Evolutionary conservation across 2,113 vertebrate genomes (phyloP), one percentile per base, ranked within the genome.

Genomic region (Platichthys flesus): DNA sequence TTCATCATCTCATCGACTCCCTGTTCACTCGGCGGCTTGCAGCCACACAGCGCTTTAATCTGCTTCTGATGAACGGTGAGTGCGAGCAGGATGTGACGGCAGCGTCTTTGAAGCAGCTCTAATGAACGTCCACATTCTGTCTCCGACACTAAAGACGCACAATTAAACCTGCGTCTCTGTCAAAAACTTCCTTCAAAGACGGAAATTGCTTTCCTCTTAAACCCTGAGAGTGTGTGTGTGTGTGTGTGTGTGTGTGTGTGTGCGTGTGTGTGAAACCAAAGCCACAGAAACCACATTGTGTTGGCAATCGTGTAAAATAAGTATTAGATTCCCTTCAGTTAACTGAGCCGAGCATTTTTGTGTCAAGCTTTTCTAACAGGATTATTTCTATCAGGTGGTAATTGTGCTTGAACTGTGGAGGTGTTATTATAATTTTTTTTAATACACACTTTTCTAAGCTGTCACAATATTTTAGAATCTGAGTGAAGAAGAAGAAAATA

Each of bases 51-150:
- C 31, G 45, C 45, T 49, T 49, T 49, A 18, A 49, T 49, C 45
- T 16, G 15, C 4, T 6, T 37, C 16, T 20, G 28, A 31, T 35
- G 28, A 3, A 20, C 15, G 18, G 58, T 1, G 24, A 42, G 16
- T 2, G 5, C 2, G 26, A 37, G 58, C 24, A 28, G 24, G 21
- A 14, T 35, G 69, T 57, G 68, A 68, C 68, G 49, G 51, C 60
- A 42, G 31, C 1, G 8, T 75, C 70, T 83, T 83, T 73, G 63
- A 80, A 89, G 73, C 61, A 2, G 59, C 42, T 54, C 54, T 80
- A 78, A 72, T 75, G 45, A 84, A 67, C 20, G 74, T 83, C 67
- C 64, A 76, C 16, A 71, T 78, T 76, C 40, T 42, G 40, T 42
- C 40, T 64, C 3, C 5, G 62, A 74, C 56, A 28, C 14, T 31